Conservation (phyloP, 2,888 invertebrate genomes). For the Cosmia pyralina region DNA sequence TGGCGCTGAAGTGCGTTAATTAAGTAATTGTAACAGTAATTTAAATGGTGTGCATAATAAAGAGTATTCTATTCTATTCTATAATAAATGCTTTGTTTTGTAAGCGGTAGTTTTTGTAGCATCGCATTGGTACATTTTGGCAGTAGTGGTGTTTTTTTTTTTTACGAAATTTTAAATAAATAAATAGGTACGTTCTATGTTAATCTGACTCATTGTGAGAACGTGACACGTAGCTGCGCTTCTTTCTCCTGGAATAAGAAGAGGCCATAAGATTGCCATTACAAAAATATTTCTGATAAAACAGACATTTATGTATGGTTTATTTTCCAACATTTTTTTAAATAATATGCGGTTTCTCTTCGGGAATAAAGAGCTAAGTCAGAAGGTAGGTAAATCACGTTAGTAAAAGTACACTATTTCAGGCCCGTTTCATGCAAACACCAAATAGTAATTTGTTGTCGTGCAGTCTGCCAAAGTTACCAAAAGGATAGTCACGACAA, state of each 20-base stretch:
- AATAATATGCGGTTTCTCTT: not conserved
- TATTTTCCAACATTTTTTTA: not conserved
- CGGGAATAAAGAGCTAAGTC: not conserved
- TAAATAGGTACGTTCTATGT: not conserved
- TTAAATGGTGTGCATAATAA: too few species aligned
- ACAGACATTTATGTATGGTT: not conserved
- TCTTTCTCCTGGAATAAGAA: not conserved
- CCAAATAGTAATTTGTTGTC: not conserved
- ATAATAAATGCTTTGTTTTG: too few species aligned
- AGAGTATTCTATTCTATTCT: too few species aligned
- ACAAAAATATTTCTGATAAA: not conserved
- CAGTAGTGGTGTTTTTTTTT: too few species aligned
- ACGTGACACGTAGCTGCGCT: not conserved
- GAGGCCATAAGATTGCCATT: not conserved
- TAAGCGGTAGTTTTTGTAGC: too few species aligned
- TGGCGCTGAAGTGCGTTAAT: too few species aligned
- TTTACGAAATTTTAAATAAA: too few species aligned
- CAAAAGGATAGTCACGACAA: not conserved
- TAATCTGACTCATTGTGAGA: not conserved
- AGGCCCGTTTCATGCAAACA: not conserved
- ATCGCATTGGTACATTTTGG: too few species aligned
- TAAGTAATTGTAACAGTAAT: too few species aligned
- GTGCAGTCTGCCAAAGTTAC: not conserved
- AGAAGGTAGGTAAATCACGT: not conserved
- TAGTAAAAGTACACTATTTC: not conserved